Evolutionary conservation across 2,113 vertebrate species (phyloP).

Genomic region (Mixornis gularis): DNA sequence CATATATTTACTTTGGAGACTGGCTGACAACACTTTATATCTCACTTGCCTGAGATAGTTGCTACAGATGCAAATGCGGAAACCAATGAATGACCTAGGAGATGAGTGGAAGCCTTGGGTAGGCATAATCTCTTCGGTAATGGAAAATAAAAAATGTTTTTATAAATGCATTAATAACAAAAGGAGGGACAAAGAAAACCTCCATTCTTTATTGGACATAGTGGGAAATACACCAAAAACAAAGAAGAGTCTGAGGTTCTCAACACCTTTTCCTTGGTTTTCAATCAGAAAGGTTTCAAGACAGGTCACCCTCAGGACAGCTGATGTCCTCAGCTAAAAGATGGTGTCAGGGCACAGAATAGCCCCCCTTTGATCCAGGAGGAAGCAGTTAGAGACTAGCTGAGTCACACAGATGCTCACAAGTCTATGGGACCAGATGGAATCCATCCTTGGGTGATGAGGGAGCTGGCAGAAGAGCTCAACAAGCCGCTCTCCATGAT

Average conservation of each 20-base stretch:
- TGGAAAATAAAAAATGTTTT: neutral
- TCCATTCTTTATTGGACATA: neutral
- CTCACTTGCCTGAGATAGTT: neutral
- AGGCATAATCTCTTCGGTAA: neutral
- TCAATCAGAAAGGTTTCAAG: neutral
- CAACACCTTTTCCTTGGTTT: neutral
- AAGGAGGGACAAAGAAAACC: neutral
- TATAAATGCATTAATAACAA: neutral
- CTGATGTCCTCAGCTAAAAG: neutral
- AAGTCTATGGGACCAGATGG: neutral
- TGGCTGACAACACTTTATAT: neutral
- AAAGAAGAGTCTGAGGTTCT: neutral
- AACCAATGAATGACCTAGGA: neutral
- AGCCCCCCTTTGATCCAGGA: neutral
- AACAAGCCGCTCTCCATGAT: fast-evolving
- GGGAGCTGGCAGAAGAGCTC: fast-evolving
- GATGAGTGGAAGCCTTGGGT: neutral
- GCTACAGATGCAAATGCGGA: neutral
- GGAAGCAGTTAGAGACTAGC: neutral
- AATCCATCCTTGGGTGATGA: neutral
- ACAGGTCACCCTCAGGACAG: neutral
- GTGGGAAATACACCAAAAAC: neutral
- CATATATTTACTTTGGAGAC: neutral
- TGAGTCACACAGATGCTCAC: neutral
- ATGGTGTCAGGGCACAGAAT: neutral